phyloP scores from a whole-genome alignment of 2,113 vertebrate genomes.

The Dinomys branickii region DNA sequence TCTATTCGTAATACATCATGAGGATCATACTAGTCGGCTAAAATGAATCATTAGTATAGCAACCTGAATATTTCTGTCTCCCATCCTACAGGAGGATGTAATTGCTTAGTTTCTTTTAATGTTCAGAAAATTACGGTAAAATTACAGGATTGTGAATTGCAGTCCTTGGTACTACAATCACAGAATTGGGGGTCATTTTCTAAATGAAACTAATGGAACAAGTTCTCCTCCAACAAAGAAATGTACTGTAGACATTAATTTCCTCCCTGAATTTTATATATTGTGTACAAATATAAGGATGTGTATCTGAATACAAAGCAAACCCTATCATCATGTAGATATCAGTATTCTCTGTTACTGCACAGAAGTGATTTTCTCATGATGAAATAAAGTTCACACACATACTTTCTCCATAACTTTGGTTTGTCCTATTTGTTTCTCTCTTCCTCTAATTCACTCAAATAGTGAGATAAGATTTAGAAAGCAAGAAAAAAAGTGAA shows the following conservation, averaged over 20 bases:
- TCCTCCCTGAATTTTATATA: constrained; percentile 80
- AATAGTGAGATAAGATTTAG: constrained; percentile 63
- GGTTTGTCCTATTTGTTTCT: constrained; percentile 81
- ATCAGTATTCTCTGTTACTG: constrained; percentile 75
- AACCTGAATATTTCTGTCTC: constrained; percentile 63
- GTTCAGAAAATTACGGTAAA: constrained; percentile 76
- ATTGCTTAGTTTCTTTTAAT: constrained; percentile 70
- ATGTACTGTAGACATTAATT: constrained; percentile 81
- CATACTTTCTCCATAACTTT: constrained; percentile 80
- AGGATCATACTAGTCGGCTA: constrained; percentile 50
- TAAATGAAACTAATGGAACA: constrained; percentile 75
- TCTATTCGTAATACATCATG: constrained; percentile 39
- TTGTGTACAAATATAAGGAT: constrained; percentile 81
- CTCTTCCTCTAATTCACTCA: constrained; percentile 62
- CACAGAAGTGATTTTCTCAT: constrained; percentile 81
- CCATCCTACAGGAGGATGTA: constrained; percentile 71
- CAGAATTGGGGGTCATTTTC: constrained; percentile 76
- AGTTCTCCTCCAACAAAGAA: constrained; percentile 79
- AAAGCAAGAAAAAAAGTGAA: constrained; percentile 36
- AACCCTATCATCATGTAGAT: constrained; percentile 71
- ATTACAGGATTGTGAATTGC: constrained; percentile 71
- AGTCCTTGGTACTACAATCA: constrained; percentile 70
- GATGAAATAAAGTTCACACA: constrained; percentile 83
- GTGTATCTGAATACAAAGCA: constrained; percentile 75
- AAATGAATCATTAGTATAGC: constrained; percentile 60